Percentiles rank a stretch among this genome's conserved stretches.
These are phyloP conservation scores for Crotalus horridus DNA, from an alignment of 2,113 vertebrate genomes.

Conservation along the genomic window DNA sequence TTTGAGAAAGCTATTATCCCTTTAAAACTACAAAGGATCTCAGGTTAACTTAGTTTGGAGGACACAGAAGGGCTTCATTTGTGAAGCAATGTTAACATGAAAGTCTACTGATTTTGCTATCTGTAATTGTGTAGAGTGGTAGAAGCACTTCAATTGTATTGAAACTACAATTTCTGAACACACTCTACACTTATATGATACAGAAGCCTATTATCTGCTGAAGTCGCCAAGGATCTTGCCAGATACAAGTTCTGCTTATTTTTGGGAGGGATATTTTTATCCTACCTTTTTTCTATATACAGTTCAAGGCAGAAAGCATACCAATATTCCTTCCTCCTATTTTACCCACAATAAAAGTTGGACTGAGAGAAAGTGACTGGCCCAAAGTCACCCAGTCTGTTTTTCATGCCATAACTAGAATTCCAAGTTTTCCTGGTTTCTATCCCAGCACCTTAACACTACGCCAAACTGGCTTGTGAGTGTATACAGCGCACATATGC, in stretches of 20 bases:
- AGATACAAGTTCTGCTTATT: not conserved
- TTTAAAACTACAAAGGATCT: not conserved
- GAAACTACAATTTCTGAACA: not conserved
- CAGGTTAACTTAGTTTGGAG: not conserved
- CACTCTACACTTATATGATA: not conserved
- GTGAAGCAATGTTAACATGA: not conserved
- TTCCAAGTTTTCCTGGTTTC: not conserved
- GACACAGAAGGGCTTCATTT: not conserved
- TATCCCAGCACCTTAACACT: not conserved
- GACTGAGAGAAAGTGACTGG: not conserved
- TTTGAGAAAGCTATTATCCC: not conserved
- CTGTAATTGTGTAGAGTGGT: not conserved
- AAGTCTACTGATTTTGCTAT: not conserved
- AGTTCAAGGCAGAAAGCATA: not conserved
- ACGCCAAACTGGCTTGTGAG: not conserved
- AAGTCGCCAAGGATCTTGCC: not conserved
- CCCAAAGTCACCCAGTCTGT: not conserved
- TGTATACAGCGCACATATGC: not conserved
- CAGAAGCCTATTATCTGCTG: not conserved
- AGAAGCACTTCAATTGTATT: not conserved
- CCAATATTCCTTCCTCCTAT: not conserved
- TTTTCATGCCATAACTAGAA: not conserved
- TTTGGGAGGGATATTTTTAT: not conserved
- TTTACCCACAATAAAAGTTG: not conserved
- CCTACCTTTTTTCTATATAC: not conserved